Conservation (phyloP, 2,797 vertebrate species). For the Cirrhinus molitorella region DNA sequence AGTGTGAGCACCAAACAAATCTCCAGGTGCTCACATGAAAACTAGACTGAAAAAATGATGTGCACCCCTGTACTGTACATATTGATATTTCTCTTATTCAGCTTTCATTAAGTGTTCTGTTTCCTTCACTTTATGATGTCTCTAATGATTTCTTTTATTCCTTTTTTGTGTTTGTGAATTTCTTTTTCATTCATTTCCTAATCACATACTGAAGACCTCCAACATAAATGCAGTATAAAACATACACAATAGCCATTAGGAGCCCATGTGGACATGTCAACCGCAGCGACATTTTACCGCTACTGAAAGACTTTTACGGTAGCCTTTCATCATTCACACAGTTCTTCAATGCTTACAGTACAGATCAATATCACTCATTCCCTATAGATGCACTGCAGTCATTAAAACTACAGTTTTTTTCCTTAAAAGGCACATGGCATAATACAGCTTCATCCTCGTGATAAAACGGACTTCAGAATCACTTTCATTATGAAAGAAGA, state of each 20-base stretch:
- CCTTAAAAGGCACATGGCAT: slow-evolving; percentile 10
- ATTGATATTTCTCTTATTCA: too few relatives aligned
- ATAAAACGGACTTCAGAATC: slow-evolving; percentile 4
- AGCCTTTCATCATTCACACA: slow-evolving; percentile 38
- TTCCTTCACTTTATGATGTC: not conserved
- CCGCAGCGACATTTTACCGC: not conserved
- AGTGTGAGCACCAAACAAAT: too few relatives aligned
- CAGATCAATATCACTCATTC: slow-evolving; percentile 37
- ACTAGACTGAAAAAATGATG: too few relatives aligned
- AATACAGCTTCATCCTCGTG: not conserved
- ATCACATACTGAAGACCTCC: not conserved
- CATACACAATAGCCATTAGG: slow-evolving; percentile 2
- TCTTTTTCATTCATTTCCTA: not conserved
- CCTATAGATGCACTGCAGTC: slow-evolving; percentile 9
- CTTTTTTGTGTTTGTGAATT: not conserved
- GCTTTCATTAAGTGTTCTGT: not conserved
- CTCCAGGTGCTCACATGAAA: too few relatives aligned
- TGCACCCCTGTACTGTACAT: too few relatives aligned
- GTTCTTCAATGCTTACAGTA: slow-evolving; percentile 15
- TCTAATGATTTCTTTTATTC: not conserved
- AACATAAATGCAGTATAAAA: not conserved
- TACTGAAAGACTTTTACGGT: not conserved
- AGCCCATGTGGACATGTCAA: not conserved
- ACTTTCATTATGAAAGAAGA: slow-evolving; percentile 12
- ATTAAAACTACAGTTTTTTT: slow-evolving; percentile 5